A percentile compares a stretch with the other conserved stretches of the same genome.
phyloP scores from a whole-genome alignment of 2,888 invertebrate genomes.

The Volucella inflata region DNA sequence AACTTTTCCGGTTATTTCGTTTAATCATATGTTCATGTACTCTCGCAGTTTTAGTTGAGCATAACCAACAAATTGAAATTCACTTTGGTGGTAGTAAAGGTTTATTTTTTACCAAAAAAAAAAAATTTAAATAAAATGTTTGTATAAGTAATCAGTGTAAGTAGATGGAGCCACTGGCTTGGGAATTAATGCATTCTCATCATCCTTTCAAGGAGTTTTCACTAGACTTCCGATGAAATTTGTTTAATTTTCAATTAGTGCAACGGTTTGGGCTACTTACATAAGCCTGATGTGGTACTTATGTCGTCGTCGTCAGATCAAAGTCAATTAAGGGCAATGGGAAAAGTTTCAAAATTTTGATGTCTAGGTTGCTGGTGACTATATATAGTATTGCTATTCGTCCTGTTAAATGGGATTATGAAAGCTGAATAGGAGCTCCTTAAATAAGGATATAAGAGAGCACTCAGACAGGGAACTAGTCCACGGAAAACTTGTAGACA shows the following conservation, averaged over 20 bases:
- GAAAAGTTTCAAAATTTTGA: conserved; percentile 10
- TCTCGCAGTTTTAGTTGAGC: conserved; percentile 32
- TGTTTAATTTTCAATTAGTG: conserved; percentile 52
- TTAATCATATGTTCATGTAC: conserved; percentile 67
- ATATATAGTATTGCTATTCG: too few species aligned
- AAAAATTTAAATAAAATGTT: background rate
- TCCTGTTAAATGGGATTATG: too few species aligned
- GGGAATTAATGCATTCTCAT: conserved; percentile 63
- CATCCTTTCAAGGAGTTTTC: conserved; percentile 42
- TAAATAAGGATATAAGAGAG: too few species aligned
- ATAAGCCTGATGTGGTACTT: background rate
- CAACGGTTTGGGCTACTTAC: background rate
- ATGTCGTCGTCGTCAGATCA: background rate
- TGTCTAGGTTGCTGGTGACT: too few species aligned
- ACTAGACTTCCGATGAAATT: conserved; percentile 48
- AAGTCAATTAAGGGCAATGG: conserved; percentile 29
- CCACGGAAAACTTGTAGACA: too few species aligned
- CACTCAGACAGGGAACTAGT: too few species aligned
- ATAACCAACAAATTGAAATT: conserved; percentile 66
- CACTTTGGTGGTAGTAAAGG: conserved; percentile 33
- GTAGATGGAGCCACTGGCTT: conserved; percentile 42
- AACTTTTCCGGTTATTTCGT: conserved; percentile 69
- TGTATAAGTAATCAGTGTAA: background rate
- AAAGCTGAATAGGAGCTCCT: too few species aligned
- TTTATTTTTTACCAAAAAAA: background rate